Evolutionary conservation across 2,113 vertebrate species (phyloP).

Genomic region (Hemichromis elongatus): DNA sequence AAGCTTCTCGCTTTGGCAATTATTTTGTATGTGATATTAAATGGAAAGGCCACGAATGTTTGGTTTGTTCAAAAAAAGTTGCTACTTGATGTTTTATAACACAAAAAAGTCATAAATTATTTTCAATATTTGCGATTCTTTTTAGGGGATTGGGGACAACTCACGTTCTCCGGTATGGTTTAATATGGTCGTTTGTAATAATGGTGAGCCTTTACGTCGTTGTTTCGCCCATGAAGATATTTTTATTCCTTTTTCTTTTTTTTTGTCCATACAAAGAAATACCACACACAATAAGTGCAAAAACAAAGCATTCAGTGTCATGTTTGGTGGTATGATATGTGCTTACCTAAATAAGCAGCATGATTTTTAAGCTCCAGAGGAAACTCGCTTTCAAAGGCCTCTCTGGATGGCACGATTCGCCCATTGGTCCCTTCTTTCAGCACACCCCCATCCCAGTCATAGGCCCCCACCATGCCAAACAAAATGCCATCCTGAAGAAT

Average conservation of each 20-base stretch:
- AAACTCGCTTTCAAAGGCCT: conserved; percentile 85
- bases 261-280: background rate
- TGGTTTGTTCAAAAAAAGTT: background rate
- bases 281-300: background rate
- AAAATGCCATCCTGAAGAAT: conserved; percentile 84
- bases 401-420: conserved; percentile 69
- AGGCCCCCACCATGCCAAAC: conserved; percentile 92
- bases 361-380: conserved; percentile 87
- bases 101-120: background rate
- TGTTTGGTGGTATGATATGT: background rate
- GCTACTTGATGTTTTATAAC: background rate
- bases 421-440: conserved; percentile 77
- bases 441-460: conserved; percentile 90
- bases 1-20: background rate
- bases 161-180: background rate
- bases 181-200: background rate
- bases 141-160: background rate
- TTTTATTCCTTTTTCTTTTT: fast-evolving
- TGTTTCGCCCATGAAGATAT: background rate
- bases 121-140: background rate
- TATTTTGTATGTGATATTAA: background rate
- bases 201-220: background rate
- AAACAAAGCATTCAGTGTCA: background rate
- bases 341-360: conserved; percentile 86
- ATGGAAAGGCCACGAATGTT: background rate